phyloP scores from a whole-genome alignment of 2,797 vertebrate genomes.

The Chelonia mydas region DNA sequence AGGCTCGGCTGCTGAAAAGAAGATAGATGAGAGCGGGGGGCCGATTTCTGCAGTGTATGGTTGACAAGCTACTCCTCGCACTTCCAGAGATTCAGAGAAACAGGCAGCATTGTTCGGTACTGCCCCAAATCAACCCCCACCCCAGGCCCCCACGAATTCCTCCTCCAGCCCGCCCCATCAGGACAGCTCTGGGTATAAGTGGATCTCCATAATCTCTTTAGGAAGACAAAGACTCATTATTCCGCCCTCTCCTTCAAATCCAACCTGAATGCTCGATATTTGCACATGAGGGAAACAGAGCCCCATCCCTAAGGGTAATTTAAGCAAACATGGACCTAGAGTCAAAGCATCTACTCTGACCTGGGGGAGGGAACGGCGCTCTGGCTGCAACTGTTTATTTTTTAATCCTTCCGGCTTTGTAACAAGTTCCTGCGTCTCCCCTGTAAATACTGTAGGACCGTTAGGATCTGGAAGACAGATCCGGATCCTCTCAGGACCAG shows the following conservation, averaged over 20 bases:
- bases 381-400: too few relatives aligned
- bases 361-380: too few relatives aligned
- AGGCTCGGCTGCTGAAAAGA: not conserved
- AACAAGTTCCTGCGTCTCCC: not conserved
- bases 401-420: not conserved
- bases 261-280: not conserved
- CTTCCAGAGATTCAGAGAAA: not conserved
- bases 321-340: not conserved
- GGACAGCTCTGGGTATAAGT: not conserved
- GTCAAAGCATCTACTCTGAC: not conserved
- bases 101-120: conserved; percentile 17
- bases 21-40: not conserved
- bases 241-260: conserved; percentile 14
- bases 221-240: conserved; percentile 55
- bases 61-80: not conserved
- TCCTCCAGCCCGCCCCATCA: not conserved
- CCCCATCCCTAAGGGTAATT: not conserved
- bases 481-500: too few relatives aligned
- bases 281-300: not conserved
- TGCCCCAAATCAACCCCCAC: not conserved
- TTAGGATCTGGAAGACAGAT: not conserved
- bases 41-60: not conserved
- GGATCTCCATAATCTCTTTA: conserved; percentile 60
- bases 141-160: not conserved
- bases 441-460: not conserved